These are phyloP conservation scores for Dermatemys mawii DNA, from an alignment of 2,113 vertebrate species.

Conservation along the genomic window DNA sequence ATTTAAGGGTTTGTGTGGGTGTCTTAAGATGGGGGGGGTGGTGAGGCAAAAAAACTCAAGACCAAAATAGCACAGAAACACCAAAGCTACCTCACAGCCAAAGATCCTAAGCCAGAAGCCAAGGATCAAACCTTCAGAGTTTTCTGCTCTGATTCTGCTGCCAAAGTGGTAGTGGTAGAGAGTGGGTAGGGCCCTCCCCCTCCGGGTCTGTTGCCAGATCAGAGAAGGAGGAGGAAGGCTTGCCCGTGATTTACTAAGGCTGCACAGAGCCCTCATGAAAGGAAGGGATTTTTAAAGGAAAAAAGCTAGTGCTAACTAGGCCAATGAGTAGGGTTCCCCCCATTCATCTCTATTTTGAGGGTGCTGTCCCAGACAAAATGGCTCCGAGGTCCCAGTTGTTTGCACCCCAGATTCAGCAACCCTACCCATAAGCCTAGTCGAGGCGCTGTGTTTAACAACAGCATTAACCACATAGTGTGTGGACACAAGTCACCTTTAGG, in stretches of 20 bases:
- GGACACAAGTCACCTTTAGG: background rate
- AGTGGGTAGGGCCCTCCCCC: background rate
- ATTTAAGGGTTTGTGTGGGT: background rate
- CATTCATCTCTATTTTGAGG: background rate
- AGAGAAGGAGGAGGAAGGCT: background rate
- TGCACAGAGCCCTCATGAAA: fast-evolving
- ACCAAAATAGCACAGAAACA: background rate
- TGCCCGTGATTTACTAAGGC: fast-evolving
- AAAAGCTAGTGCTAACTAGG: background rate
- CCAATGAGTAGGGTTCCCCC: background rate
- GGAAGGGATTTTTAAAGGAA: background rate
- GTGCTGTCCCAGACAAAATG: background rate
- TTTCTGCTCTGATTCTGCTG: background rate
- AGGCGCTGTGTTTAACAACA: background rate
- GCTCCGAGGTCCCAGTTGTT: background rate
- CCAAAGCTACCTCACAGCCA: background rate
- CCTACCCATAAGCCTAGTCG: background rate
- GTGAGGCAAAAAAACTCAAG: background rate
- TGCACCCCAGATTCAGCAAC: background rate
- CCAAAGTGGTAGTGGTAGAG: background rate
- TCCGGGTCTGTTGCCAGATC: fast-evolving
- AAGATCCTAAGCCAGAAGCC: background rate
- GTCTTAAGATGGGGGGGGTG: too few relatives aligned
- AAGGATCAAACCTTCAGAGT: background rate
- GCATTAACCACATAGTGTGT: background rate